A percentile compares a stretch with the other conserved stretches of the same genome.
phyloP scores from a whole-genome alignment of 2,113 vertebrate genomes.

The Glaucomys volans region DNA sequence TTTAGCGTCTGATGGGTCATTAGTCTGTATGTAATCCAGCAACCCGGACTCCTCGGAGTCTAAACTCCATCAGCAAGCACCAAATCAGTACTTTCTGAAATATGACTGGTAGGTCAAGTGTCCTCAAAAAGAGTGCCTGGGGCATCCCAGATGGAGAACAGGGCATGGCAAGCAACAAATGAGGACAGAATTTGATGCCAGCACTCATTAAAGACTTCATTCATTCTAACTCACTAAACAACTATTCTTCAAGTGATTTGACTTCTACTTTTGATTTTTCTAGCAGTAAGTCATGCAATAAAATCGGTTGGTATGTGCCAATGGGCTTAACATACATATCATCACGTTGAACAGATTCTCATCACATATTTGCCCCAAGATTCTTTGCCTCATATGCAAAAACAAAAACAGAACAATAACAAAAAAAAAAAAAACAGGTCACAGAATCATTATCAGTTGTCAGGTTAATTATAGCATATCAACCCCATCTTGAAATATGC shows the following conservation, averaged over 20 bases:
- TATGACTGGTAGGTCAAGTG: conserved; percentile 90
- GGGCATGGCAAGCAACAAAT: conserved; percentile 84
- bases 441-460: conserved; percentile 38
- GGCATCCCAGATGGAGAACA: conserved; percentile 85
- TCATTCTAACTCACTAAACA: conserved; percentile 89
- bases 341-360: conserved; percentile 78
- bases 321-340: conserved; percentile 84
- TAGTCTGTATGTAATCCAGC: conserved; percentile 90
- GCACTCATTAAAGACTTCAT: conserved; percentile 88
- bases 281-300: conserved; percentile 86
- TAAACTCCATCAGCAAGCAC: conserved; percentile 88
- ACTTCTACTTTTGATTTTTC: conserved; percentile 87
- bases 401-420: neutral
- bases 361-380: conserved; percentile 79
- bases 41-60: conserved; percentile 85
- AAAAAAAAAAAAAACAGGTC: conserved; percentile 43
- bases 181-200: conserved; percentile 84
- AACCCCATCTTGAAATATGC: neutral
- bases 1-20: conserved; percentile 90
- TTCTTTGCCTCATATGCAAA: conserved; percentile 75
- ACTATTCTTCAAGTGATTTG: conserved; percentile 86
- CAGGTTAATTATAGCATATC: neutral
- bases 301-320: conserved; percentile 85
- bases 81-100: conserved; percentile 89
- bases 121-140: conserved; percentile 88